Base-by-base conservation (phyloP, 2,888 invertebrate species). In the Epirrhoe tristata region DNA sequence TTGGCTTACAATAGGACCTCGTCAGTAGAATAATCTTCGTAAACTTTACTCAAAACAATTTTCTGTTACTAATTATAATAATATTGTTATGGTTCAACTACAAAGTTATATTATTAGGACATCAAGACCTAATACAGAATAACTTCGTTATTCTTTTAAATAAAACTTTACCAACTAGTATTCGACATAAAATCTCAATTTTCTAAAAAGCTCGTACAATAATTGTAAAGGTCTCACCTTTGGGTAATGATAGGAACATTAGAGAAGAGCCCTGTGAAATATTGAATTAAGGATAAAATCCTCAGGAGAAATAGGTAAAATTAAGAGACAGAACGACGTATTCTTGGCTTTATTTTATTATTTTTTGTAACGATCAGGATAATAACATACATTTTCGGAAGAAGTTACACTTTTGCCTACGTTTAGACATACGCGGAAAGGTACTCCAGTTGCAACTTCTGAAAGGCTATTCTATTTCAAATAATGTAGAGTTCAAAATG, bases 331-430 rank as follows among this genome's bases (percentile, higher is more conserved):
- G 74, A 71, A 72, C 72, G 79, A 85, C 82, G 82, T 84, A 81
- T 85, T 80, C 79, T 85, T 81, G 76, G 77, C 86, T 89, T 88
- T 84, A 84, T 87, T 87, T 81, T 77, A 81, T 76, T 61, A 66
- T 66, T 80, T 85, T 89, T 87, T 83, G 87, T 90, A 91, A 91
- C 89, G 83, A 87, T 84, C 81, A 81, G 84, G 84, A 81, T 86
- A 81, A 84, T 80, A 87, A 86, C 85, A 83, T 88, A 88, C 84
- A 86, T 81, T 83, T 85, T 86, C 74, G 83, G 84, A 85, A 85
- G 83, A 85, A 85, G 82, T 84, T 82, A 83, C 71, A 81, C 74
- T 76, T 81, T 69, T 74, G 70, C 78, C 85, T 86, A 86, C 80
- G 77, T 78, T 68, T 84, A 84, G 81, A 77, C 79, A 85, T 74